Base-by-base conservation (phyloP, 2,888 invertebrate species). In the Erebia epiphron region DNA sequence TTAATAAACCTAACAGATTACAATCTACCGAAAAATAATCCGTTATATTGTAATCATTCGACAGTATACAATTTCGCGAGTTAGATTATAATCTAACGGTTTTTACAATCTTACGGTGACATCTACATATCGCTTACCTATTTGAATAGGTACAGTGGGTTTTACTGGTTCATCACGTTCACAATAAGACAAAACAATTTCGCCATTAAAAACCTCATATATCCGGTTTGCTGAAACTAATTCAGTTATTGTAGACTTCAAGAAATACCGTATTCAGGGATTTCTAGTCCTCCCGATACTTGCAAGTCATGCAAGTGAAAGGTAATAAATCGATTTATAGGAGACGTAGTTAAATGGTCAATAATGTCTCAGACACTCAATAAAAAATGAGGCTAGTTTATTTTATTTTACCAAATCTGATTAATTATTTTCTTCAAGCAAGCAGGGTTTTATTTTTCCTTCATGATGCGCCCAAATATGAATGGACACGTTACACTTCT, bases 291-390 rank as follows among this genome's bases (percentile, higher is more conserved):
- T 60, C 60, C 60, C 26, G 60, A 16, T 46, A 52, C 52, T 50
- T 69, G 69, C 69, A 66, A 72, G 68, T 71, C 71, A 66, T 62
- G 35, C 46, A 57, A 72, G 67, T 72, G 72, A 72, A 69, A 63
- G 60, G 67, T 35, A 58, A 67, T 54, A 54, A 63, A 63, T 46
- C 52, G 5, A 58, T 58, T 43, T 62, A 52, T 56, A 57, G n/a
- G 46, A 56, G 43, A 57, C 35, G 49, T 35, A 62, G 62, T 66
- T 62, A 62, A 43, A 18, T 66, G 56, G 43, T 54, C 66, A 66
- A 56, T 21, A 56, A 57, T 57, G 66, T 66, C 56, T n/a, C 66
- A 66, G 66, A 66, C 66, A 46, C 10, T 18, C 9, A 57, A 7
- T 8, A 66, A 66, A 66, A 54, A 57, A 43, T 21, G 5, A 18